phyloP scores from a whole-genome alignment of 2,888 invertebrate genomes.

The Agriopis leucophaearia region DNA sequence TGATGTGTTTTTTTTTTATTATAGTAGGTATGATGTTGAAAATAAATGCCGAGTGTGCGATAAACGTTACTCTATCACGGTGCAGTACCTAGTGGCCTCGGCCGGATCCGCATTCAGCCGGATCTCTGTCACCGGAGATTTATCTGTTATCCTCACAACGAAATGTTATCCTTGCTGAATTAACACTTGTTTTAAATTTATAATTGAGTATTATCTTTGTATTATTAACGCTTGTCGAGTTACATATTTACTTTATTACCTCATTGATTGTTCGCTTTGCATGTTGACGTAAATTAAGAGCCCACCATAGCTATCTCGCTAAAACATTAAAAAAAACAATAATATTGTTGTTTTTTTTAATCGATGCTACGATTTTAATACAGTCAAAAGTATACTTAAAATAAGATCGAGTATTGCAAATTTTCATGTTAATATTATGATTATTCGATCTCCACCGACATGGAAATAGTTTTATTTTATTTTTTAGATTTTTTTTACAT shows the following conservation, averaged over 20 bases:
- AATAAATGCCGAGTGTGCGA: background rate
- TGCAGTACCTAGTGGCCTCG: conserved; percentile 58
- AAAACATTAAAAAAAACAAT: too few relatives aligned
- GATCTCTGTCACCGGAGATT: conserved; percentile 50
- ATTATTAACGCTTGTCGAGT: background rate
- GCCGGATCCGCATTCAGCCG: conserved; percentile 59
- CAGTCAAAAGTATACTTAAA: too few relatives aligned
- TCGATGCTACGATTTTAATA: too few relatives aligned
- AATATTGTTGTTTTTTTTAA: too few relatives aligned
- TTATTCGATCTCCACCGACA: too few relatives aligned
- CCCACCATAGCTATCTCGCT: too few relatives aligned
- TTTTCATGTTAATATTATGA: too few relatives aligned
- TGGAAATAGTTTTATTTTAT: too few relatives aligned
- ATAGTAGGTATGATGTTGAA: background rate
- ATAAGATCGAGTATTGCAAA: too few relatives aligned
- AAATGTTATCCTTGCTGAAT: conserved; percentile 17
- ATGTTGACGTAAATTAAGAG: too few relatives aligned
- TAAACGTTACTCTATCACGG: background rate
- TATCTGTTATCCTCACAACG: conserved; percentile 19
- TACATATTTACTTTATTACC: background rate
- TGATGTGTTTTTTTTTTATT: too few relatives aligned
- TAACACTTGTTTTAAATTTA: background rate
- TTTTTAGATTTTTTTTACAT: too few relatives aligned
- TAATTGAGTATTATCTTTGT: background rate
- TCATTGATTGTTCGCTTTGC: background rate